Base-by-base conservation (phyloP, 2,113 vertebrate species). In the Octodon degus region DNA sequence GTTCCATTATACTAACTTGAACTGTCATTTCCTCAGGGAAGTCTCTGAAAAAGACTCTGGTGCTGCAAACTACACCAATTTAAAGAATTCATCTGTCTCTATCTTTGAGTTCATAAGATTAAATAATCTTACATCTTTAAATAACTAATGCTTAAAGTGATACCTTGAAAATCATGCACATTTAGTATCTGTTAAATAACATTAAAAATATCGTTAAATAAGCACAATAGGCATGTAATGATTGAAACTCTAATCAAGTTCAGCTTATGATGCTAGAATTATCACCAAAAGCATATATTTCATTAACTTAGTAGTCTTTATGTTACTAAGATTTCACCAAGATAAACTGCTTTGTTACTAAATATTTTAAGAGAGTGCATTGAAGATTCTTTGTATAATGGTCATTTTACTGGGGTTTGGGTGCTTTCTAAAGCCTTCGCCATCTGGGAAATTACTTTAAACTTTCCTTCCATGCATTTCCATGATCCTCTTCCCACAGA, bases 91-190 rank as follows among this genome's bases (percentile, higher is more conserved):
- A 90, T 62, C 43, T 92, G 53, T 60, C 43, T 62, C 43, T 92
- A 43, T 60, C 43, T 88, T 83, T 74, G 40, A 90, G 12, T 16
- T 65, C 7, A 47, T n/a, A 92, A 92, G n/a, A 85, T 32, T 84
- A 93, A 89, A 86, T 80, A 60, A 32, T 89, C 93, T 89, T 89
- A 92, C 13, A 53, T 65, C 7, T 96, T 76, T 93, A 14, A 91
- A 76, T 83, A 93, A 0, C n/a, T n/a, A 87, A 40, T 84, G 14
- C 32, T 93, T 89, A 85, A 63, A 91, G 20, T 80, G 62, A 95
- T 11, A 84, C 17, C n/a, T 92, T 65, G 5, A 96, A 92, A 93
- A 89, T 50, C 2, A 20, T 32, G 55, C 76, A 55, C 47, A 53
- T 27, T 90, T 79, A 81, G 50, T 81, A 91, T 70, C 30, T 92